Evolutionary conservation across 2,888 invertebrate genomes (phyloP).

Genomic region (Scotopteryx bipunctaria): DNA sequence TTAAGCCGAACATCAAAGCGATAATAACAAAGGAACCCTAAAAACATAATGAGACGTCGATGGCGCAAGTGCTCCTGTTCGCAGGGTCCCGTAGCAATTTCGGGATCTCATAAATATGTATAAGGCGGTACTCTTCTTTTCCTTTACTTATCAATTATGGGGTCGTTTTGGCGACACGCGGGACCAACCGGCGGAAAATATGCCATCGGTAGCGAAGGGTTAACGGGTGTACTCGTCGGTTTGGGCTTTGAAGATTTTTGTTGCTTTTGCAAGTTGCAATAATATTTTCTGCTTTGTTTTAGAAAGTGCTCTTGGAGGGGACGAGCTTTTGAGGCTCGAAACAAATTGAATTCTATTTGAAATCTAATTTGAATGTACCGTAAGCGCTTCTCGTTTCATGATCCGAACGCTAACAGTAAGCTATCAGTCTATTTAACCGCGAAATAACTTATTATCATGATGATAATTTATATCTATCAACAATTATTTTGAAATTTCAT

Average conservation of each 20-base stretch:
- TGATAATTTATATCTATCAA: no score
- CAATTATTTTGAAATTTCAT: neutral
- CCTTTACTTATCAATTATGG: constrained; percentile 84
- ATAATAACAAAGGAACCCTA: constrained; percentile 77
- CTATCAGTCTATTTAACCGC: no score
- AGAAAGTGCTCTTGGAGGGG: constrained; percentile 14
- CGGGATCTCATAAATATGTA: constrained; percentile 81
- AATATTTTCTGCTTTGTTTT: constrained; percentile 34
- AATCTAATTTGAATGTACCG: no score
- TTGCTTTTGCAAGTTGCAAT: constrained; percentile 38
- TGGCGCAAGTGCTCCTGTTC: constrained; percentile 77
- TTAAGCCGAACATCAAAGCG: constrained; percentile 75
- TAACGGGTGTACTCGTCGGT: constrained; percentile 50
- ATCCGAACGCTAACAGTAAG: no score
- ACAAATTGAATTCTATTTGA: neutral
- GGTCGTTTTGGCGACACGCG: constrained; percentile 75
- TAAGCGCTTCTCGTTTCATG: no score
- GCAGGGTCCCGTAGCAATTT: constrained; percentile 80
- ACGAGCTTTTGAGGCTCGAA: constrained; percentile 9
- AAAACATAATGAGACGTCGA: constrained; percentile 79
- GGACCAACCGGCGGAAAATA: constrained; percentile 62
- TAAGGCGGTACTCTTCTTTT: constrained; percentile 79
- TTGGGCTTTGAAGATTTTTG: constrained; percentile 54
- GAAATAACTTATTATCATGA: no score
- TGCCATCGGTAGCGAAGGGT: constrained; percentile 65